phyloP scores from a whole-genome alignment of 2,888 invertebrate species.

The Ectemnius continuus region DNA sequence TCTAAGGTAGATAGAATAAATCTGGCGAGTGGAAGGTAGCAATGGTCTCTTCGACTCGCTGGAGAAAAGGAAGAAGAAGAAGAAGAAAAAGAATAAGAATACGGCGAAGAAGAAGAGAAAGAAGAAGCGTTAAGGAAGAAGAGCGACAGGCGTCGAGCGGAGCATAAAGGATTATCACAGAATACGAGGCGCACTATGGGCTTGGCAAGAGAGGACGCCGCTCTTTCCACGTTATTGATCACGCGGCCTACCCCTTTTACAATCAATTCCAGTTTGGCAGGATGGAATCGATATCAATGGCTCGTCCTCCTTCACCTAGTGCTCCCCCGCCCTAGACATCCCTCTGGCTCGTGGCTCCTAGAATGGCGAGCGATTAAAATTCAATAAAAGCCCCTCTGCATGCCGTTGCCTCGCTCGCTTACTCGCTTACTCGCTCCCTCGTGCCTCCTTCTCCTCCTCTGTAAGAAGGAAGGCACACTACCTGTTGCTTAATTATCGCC shows the following conservation, averaged over 20 bases:
- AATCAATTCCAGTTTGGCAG: slow-evolving; percentile 30
- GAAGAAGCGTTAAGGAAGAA: neutral
- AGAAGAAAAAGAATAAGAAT: neutral
- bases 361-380: slow-evolving; percentile 20
- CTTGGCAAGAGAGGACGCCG: slow-evolving; percentile 24
- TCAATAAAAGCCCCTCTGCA: slow-evolving; percentile 24
- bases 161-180: neutral
- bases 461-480: slow-evolving; percentile 34
- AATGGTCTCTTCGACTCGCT: too few relatives aligned
- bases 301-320: neutral
- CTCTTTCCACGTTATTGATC: slow-evolving; percentile 44
- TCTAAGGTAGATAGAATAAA: too few relatives aligned
- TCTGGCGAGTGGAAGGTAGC: too few relatives aligned
- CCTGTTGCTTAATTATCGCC: slow-evolving; percentile 51
- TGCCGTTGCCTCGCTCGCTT: neutral
- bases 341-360: neutral
- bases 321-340: neutral
- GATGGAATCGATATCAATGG: slow-evolving; percentile 24
- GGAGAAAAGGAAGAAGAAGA: too few relatives aligned
- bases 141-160: neutral
- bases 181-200: neutral
- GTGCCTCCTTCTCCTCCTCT: slow-evolving; percentile 13
- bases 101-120: neutral
- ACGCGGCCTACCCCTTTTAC: slow-evolving; percentile 17
- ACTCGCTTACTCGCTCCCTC: neutral